These are phyloP conservation scores for Phortica okadai DNA, from an alignment of 2,888 invertebrate species.

Conservation along the genomic window DNA sequence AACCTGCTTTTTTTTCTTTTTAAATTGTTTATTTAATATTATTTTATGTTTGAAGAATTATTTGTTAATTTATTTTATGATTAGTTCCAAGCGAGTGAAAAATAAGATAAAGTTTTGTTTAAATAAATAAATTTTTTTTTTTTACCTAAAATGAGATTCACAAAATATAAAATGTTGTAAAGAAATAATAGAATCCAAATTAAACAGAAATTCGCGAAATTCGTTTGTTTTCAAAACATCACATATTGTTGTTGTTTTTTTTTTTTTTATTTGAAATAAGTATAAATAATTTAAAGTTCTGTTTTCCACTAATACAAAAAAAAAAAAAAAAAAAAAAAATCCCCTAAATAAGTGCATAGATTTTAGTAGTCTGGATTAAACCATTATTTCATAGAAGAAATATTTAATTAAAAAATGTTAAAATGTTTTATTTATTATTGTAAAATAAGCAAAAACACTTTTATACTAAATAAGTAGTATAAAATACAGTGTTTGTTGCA, in stretches of 20 bases:
- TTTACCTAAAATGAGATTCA: conserved; percentile 34
- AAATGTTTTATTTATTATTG: neutral
- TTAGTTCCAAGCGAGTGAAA: conserved; percentile 28
- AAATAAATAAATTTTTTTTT: conserved; percentile 39
- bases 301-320: conserved; percentile 16
- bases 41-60: conserved; percentile 23
- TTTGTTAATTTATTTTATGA: conserved; percentile 62
- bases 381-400: conserved; percentile 14
- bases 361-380: conserved; percentile 62
- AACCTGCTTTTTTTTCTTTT: conserved; percentile 17
- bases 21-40: neutral
- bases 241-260: conserved; percentile 52
- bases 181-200: conserved; percentile 19
- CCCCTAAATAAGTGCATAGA: conserved; percentile 51
- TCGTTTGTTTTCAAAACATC: conserved; percentile 48
- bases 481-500: no score
- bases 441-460: neutral
- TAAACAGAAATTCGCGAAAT: conserved; percentile 35
- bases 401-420: neutral
- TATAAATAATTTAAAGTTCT: conserved; percentile 5
- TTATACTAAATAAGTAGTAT: no score
- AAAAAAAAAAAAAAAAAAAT: conserved; percentile 36
- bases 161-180: conserved; percentile 30
- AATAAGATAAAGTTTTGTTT: conserved; percentile 15
- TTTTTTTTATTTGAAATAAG: conserved; percentile 39